Evolutionary conservation across 2,113 vertebrate species (phyloP), one percentile per base, ranked within the genome.

Genomic region (Nothoprocta perdicaria): DNA sequence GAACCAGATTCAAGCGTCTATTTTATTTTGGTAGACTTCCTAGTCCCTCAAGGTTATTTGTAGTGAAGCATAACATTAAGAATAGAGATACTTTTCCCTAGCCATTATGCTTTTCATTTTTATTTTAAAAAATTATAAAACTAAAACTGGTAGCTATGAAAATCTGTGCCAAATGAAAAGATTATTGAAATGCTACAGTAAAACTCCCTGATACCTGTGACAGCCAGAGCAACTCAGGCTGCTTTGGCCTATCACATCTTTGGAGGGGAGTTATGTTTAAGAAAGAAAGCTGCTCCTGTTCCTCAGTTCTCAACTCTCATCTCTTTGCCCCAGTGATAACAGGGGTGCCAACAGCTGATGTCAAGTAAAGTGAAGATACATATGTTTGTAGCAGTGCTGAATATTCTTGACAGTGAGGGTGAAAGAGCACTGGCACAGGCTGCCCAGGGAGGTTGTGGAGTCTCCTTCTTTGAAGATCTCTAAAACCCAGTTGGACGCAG

Each of bases 151-250:
- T 22, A 77, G 75, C 86, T 78, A 52, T 69, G 40, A 95, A 86
- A 91, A 53, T 65, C 60, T 84, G 55, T 86, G 69, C 78, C 60
- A 92, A 91, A 73, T 55, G 43, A 65, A 78, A 86, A 92, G 74
- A 76, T 68, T 78, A 80, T 87, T 86, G 65, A 91, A 89, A 78
- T 2, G 29, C 60, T 86, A 33, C 63, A 84, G 65, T 80, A 84
- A 87, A 95, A 61, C 53, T 89, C 33, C 31, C n/a, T 0, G 11
- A 48, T 71, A 84, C 15, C 35, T 90, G 69, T 66, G 78, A 84
- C 50, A 84, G 88, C 57, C 67, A 73, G 93, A 2, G 1, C 10
- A 38, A 66, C n/a, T 65, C 58, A 26, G 76, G 78, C 27, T 79
- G n/a, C 46, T 79, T 48, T 81, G 77, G 88, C 23, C 53, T 66